Conservation (phyloP, 2,888 invertebrate genomes). For the Hirtodrosophila trivittata region DNA sequence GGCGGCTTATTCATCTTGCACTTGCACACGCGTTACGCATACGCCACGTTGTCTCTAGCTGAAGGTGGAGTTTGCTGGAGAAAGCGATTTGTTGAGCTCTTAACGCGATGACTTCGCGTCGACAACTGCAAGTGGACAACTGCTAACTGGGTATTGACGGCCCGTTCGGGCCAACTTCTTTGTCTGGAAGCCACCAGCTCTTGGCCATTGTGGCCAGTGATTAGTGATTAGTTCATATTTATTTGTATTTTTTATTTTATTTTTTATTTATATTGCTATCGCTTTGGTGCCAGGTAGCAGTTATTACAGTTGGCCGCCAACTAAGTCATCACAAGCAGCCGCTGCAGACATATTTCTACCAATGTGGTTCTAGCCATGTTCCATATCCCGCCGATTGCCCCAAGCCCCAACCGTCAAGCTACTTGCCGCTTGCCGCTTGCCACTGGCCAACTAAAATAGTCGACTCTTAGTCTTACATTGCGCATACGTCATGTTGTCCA, state of each 20-base stretch:
- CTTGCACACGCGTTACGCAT: constrained; percentile 40
- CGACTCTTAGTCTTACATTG: constrained; percentile 11
- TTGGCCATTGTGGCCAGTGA: constrained; percentile 25
- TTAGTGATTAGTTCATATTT: constrained; percentile 49
- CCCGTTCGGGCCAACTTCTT: constrained; percentile 42
- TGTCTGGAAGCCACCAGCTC: constrained; percentile 41
- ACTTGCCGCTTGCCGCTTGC: no score
- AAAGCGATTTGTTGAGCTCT: constrained; percentile 38
- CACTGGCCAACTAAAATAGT: no score
- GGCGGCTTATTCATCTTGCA: constrained; percentile 30
- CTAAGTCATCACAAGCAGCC: constrained; percentile 46
- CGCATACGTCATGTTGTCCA: constrained; percentile 62
- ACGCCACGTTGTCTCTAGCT: constrained; percentile 42
- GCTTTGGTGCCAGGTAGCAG: constrained; percentile 71
- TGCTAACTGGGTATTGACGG: constrained; percentile 29
- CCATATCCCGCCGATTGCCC: no score
- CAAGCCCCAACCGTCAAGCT: no score
- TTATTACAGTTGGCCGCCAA: constrained; percentile 72
- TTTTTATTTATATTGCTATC: constrained; percentile 46
- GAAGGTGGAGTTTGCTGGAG: not conserved
- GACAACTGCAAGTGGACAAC: constrained; percentile 54
- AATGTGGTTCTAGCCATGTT: not conserved
- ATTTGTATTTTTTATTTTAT: constrained; percentile 13
- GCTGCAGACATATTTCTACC: constrained; percentile 14
- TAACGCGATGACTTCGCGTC: constrained; percentile 51